Conservation (phyloP, 2,888 invertebrate species). For the Heteromurus nitidus region DNA sequence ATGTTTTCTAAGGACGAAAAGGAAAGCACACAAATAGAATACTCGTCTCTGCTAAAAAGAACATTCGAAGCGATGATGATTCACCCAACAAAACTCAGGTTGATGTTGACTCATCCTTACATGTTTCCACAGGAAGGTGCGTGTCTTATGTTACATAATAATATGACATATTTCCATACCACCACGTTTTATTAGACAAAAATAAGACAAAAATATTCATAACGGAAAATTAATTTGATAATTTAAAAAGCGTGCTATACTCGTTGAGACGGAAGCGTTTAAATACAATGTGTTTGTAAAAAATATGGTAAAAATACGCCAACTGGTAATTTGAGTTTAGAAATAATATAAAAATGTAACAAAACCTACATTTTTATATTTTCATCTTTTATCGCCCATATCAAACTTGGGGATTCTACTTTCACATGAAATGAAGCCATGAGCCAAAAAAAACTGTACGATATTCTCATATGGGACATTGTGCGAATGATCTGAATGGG, state of each 20-base stretch:
- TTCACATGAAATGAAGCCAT: not conserved
- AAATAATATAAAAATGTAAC: too few species aligned
- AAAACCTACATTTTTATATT: too few species aligned
- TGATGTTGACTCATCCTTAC: conserved; percentile 1
- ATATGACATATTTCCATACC: not conserved
- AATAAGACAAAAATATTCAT: not conserved
- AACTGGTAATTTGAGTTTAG: too few species aligned
- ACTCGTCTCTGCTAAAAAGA: not conserved
- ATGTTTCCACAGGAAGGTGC: not conserved
- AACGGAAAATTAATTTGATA: too few species aligned
- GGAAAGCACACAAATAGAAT: not conserved
- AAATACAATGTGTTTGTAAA: too few species aligned
- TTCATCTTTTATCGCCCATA: too few species aligned
- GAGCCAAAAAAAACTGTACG: not conserved
- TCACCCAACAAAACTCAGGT: not conserved
- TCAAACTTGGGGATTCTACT: too few species aligned
- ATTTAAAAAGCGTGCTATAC: too few species aligned
- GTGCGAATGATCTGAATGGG: not conserved
- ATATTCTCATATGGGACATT: conserved; percentile 21
- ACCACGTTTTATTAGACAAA: too few species aligned
- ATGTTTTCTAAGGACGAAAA: too few species aligned
- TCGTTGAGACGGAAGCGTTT: too few species aligned
- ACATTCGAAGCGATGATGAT: not conserved
- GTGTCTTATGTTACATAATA: not conserved
- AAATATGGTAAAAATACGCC: too few species aligned